A percentile compares a stretch with the other conserved stretches of the same genome.
Conservation (phyloP, 2,797 vertebrate species). For the Pantherophis alleghaniensis region DNA sequence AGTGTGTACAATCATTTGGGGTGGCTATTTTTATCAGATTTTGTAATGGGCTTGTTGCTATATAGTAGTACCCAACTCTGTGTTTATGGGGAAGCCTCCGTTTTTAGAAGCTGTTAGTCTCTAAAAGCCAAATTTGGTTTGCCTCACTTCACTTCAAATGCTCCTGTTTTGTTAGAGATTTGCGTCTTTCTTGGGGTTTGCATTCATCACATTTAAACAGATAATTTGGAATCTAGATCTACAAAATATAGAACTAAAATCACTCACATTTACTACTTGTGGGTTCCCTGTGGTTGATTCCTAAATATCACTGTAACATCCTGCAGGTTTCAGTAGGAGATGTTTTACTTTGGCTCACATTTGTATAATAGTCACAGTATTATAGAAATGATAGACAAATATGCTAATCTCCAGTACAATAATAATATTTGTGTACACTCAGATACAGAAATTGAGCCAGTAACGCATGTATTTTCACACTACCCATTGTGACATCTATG, state of each 20-base stretch:
- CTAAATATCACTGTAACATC: neutral
- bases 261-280: neutral
- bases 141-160: neutral
- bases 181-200: neutral
- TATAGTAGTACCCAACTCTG: neutral
- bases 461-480: neutral
- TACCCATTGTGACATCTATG: neutral
- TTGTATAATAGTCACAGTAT: neutral
- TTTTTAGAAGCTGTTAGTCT: neutral
- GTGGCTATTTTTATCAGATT: neutral
- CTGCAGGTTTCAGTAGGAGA: neutral
- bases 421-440: neutral
- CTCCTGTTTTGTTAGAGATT: neutral
- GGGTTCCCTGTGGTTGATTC: neutral
- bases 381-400: neutral
- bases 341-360: neutral
- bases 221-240: neutral
- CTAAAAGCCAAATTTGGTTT: neutral
- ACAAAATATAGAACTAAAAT: neutral
- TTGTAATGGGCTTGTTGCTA: neutral
- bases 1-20: conserved; percentile 1
- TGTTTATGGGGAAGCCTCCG: neutral
- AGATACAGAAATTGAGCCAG: neutral
- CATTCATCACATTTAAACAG: neutral
- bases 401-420: neutral